Evolutionary conservation across 2,888 invertebrate genomes (phyloP), one percentile per base, ranked within the genome.

Genomic region (Ramazzottius varieornatus): DNA sequence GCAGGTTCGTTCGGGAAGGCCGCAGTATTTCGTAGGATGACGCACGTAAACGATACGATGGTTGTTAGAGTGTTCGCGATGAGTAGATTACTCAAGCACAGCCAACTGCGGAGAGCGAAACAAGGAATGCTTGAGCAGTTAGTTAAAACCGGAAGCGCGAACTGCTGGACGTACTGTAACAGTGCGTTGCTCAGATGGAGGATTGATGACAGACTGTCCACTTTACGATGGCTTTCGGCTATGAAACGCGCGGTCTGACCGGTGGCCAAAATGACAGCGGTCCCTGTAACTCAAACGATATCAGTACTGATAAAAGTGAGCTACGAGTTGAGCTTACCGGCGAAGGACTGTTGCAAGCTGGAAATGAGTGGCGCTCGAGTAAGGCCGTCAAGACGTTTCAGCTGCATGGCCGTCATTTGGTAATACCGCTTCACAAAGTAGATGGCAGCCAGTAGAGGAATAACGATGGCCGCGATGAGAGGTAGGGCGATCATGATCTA

Each of bases 291-390:
- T n/a, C n/a, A n/a, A n/a, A n/a, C n/a, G n/a, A n/a, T n/a, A n/a
- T n/a, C n/a, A n/a, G n/a, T n/a, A n/a, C n/a, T n/a, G n/a, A n/a
- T n/a, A n/a, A n/a, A n/a, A n/a, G n/a, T n/a, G n/a, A n/a, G n/a
- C n/a, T n/a, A n/a, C n/a, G n/a, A n/a, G n/a, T n/a, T n/a, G n/a
- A n/a, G n/a, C n/a, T n/a, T 54, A 54, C 78, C 78, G 4, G 71
- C 72, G 40, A 79, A 72, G 8, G 77, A 75, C 70, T 78, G 78
- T 1, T 74, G 73, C 68, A 79, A 75, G 67, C 76, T 76, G 32
- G 75, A 75, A 70, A 75, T 78, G 4, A 79, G 73, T 0, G 78
- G 78, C 32, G 78, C 78, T n/a, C 77, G 70, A 33, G 74, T 75
- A 1, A 76, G 71, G 16, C 76, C 76, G 65, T 75, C 73, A n/a